These are phyloP conservation scores for Heterodera filipjevi DNA, from an alignment of 2,888 invertebrate species.

Conservation along the genomic window DNA sequence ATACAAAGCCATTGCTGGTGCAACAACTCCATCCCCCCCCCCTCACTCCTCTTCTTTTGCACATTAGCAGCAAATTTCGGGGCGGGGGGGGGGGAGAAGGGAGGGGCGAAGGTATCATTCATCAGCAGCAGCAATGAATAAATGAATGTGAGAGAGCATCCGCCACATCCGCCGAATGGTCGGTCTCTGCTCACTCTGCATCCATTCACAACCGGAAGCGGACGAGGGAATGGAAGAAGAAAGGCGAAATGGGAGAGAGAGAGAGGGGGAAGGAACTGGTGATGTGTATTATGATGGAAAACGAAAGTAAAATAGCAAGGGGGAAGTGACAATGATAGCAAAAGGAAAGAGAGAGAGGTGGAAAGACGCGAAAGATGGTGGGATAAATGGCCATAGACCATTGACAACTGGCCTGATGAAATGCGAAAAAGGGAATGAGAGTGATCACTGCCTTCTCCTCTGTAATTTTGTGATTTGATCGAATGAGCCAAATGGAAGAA, in stretches of 20 bases:
- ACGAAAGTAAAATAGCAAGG: neutral
- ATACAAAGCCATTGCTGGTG: neutral
- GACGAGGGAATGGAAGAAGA: neutral
- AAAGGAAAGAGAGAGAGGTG: neutral
- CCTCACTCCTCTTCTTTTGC: neutral
- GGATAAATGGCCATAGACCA: no score
- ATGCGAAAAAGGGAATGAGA: no score
- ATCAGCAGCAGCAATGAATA: slow-evolving; percentile 4
- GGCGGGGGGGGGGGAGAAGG: neutral
- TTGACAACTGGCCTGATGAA: no score
- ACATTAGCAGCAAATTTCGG: neutral
- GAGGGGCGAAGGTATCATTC: neutral
- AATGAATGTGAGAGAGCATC: neutral
- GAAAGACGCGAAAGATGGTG: neutral
- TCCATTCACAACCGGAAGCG: neutral
- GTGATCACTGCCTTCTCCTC: neutral
- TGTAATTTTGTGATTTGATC: neutral
- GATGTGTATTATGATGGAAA: neutral
- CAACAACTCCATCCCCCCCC: neutral
- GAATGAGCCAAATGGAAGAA: neutral
- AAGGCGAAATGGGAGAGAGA: neutral
- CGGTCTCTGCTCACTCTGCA: neutral
- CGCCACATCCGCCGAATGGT: neutral
- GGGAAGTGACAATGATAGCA: neutral
- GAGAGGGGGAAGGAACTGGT: neutral